Percentiles rank a stretch among this genome's conserved stretches.
phyloP scores from a whole-genome alignment of 1,140 invertebrate genomes.

The Lasioglossum albipes region DNA sequence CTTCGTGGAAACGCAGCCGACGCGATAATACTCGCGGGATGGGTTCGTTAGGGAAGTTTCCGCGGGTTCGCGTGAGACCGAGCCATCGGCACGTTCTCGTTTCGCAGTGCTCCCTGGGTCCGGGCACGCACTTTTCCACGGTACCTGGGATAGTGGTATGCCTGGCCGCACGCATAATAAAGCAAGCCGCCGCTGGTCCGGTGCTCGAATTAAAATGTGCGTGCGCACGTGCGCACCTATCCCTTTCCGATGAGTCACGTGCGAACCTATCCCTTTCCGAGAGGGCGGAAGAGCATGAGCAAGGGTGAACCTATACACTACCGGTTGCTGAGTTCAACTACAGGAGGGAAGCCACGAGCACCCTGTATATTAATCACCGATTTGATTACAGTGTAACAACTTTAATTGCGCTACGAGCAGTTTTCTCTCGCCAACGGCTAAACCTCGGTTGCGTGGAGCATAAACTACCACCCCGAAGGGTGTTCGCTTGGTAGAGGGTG shows the following conservation, averaged over 20 bases:
- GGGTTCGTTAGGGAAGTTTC: constrained; percentile 37
- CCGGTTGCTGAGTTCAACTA: not conserved
- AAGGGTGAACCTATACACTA: not conserved
- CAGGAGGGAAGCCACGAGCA: not conserved
- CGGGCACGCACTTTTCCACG: constrained; percentile 8
- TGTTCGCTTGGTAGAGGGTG: not conserved
- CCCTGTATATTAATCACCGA: constrained; percentile 22
- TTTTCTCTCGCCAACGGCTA: not conserved
- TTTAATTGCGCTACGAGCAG: constrained; percentile 18
- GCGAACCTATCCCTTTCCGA: not conserved
- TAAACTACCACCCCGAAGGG: not conserved
- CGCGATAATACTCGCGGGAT: constrained; percentile 12
- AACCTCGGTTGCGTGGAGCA: not conserved
- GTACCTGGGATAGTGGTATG: constrained; percentile 1
- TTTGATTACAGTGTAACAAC: constrained; percentile 24
- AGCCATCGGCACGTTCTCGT: constrained; percentile 39
- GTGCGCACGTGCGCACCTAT: constrained; percentile 21
- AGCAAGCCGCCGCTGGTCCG: not conserved
- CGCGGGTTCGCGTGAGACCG: constrained; percentile 20
- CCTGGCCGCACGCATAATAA: constrained; percentile 14
- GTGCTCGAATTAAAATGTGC: constrained; percentile 35
- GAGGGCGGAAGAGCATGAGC: not conserved
- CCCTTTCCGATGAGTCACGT: constrained; percentile 32
- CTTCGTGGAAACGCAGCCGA: not conserved
- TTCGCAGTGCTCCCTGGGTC: not conserved